A percentile compares a stretch with the other conserved stretches of the same genome.
Evolutionary conservation across 2,888 invertebrate species (phyloP).

Genomic region (Microplitis manilae): DNA sequence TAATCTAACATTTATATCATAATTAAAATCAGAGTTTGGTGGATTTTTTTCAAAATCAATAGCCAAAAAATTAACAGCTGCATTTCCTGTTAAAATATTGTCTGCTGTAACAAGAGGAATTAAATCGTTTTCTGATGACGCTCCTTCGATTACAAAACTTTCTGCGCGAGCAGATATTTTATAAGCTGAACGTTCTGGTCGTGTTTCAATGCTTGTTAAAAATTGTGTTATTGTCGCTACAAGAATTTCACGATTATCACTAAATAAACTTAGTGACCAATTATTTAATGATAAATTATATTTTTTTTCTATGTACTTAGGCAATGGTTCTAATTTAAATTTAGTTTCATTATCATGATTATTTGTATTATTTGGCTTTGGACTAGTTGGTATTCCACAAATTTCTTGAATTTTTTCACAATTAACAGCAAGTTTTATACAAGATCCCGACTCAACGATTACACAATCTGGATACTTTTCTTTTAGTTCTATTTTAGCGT

Average conservation of each 20-base stretch:
- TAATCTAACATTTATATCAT: conserved; percentile 78
- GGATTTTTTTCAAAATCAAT: conserved; percentile 84
- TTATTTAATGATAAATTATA: conserved; percentile 83
- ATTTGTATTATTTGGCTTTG: conserved; percentile 72
- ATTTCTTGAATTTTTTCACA: conserved; percentile 74
- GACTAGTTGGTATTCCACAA: conserved; percentile 78
- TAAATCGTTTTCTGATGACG: conserved; percentile 81
- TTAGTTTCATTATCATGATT: conserved; percentile 74
- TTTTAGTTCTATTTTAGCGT: conserved; percentile 80
- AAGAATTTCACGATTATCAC: conserved; percentile 79
- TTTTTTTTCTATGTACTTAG: conserved; percentile 78
- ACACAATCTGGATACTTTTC: conserved; percentile 67
- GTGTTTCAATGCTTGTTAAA: conserved; percentile 79
- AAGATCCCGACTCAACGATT: conserved; percentile 63
- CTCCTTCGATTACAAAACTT: conserved; percentile 83
- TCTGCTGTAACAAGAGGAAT: conserved; percentile 80
- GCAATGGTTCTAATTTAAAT: conserved; percentile 72
- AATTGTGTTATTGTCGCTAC: conserved; percentile 83
- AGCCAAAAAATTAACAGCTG: conserved; percentile 81
- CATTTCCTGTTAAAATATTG: conserved; percentile 74
- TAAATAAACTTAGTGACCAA: conserved; percentile 79
- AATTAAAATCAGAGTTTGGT: conserved; percentile 77
- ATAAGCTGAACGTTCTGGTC: conserved; percentile 79
- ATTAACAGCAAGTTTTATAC: conserved; percentile 74
- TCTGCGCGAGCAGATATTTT: conserved; percentile 82